These are phyloP conservation scores for Ceriagrion tenellum DNA, from an alignment of 2,888 invertebrate genomes.

Conservation along the genomic window DNA sequence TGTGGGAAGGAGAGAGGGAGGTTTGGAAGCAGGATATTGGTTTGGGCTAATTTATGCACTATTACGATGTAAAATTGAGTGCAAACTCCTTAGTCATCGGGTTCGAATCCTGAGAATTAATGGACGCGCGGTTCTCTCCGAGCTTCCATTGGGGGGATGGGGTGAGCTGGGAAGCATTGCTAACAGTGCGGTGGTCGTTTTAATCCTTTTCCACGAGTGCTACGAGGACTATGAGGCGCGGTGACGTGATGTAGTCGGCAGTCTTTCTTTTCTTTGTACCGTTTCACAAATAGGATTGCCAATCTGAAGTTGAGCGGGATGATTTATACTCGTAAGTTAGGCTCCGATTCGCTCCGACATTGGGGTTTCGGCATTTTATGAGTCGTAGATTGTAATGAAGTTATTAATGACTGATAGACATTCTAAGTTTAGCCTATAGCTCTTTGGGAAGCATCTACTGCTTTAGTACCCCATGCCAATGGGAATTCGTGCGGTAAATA, in stretches of 20 bases:
- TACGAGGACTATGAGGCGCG: background rate
- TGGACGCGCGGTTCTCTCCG: background rate
- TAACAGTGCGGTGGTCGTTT: background rate
- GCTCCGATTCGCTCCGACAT: background rate
- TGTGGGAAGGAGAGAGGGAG: background rate
- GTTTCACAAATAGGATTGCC: background rate
- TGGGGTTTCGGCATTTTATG: background rate
- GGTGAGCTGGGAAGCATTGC: too few species aligned
- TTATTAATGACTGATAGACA: too few species aligned
- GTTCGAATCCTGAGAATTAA: slow-evolving; percentile 28
- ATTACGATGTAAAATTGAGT: slow-evolving; percentile 33
- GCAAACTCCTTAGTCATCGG: slow-evolving; percentile 19
- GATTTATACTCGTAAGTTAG: background rate
- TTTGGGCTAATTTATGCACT: slow-evolving; percentile 54
- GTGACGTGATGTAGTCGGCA: background rate
- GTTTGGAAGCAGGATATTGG: slow-evolving; percentile 1
- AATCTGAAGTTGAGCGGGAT: background rate
- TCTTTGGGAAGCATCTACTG: too few species aligned
- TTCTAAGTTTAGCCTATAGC: too few species aligned
- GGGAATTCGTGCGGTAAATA: too few species aligned
- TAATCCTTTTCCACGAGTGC: background rate
- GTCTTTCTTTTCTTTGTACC: background rate
- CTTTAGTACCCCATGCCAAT: too few species aligned
- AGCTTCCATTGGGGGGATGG: background rate
- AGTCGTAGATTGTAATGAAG: background rate